phyloP scores from a whole-genome alignment of 2,888 invertebrate genomes.

The Conus canariensis region DNA sequence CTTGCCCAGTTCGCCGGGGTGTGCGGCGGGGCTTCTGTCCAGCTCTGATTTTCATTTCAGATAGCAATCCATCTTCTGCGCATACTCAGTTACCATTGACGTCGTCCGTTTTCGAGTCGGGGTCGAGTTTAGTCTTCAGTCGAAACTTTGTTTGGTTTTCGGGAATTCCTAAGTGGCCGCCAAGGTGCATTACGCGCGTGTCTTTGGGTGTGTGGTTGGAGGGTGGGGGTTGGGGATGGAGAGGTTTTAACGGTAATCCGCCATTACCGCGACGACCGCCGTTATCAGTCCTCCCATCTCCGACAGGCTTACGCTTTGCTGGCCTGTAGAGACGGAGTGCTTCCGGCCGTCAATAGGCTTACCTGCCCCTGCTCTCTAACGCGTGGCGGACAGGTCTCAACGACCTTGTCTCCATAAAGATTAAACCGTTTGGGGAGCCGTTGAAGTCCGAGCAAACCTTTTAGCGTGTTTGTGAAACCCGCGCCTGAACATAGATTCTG shows the following conservation, averaged over 20 bases:
- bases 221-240: not conserved
- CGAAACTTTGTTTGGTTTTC: not conserved
- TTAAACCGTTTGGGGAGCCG: not conserved
- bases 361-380: not conserved
- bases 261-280: not conserved
- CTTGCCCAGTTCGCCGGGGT: not conserved
- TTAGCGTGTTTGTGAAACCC: slow-evolving; percentile 3
- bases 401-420: not conserved
- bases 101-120: not conserved
- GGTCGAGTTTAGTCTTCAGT: not conserved
- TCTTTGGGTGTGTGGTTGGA: not conserved
- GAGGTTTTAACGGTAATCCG: not conserved
- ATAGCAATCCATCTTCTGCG: not conserved
- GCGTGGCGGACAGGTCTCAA: not conserved
- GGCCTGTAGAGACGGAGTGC: not conserved
- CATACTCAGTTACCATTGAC: not conserved
- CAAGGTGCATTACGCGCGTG: not conserved
- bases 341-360: slow-evolving; percentile 13
- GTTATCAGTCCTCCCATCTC: slow-evolving; percentile 5
- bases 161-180: not conserved
- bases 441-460: not conserved
- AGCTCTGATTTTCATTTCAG: slow-evolving; percentile 21
- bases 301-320: not conserved
- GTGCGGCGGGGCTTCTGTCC: not conserved
- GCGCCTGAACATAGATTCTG: not conserved